A percentile compares a stretch with the other conserved stretches of the same genome.
These are phyloP conservation scores for Hyperoplus immaculatus DNA, from an alignment of 2,797 vertebrate species.

Conservation along the genomic window DNA sequence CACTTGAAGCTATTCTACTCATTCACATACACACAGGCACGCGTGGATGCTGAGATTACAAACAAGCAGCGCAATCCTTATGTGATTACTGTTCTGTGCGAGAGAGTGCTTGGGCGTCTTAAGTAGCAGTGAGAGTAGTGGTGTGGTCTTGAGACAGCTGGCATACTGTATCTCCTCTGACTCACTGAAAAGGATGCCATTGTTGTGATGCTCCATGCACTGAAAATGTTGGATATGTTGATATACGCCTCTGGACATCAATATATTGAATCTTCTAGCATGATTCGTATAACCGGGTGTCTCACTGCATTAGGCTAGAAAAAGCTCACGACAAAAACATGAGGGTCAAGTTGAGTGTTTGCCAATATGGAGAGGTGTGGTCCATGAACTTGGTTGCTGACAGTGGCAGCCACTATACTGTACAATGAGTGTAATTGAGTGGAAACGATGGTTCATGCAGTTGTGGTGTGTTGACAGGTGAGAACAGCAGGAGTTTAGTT, in stretches of 20 bases:
- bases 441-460: slow-evolving; percentile 62
- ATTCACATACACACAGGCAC: slow-evolving; percentile 21
- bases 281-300: not conserved
- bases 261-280: not conserved
- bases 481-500: slow-evolving; percentile 57
- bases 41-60: slow-evolving; percentile 50
- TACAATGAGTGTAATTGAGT: slow-evolving; percentile 59
- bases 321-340: slow-evolving; percentile 16
- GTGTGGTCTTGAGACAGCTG: slow-evolving; percentile 39
- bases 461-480: slow-evolving; percentile 52
- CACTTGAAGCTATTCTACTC: slow-evolving; percentile 41
- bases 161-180: slow-evolving; percentile 5
- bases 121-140: slow-evolving; percentile 45
- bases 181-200: slow-evolving; percentile 20
- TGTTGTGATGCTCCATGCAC: not conserved
- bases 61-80: slow-evolving; percentile 39
- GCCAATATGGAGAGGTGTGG: slow-evolving; percentile 36
- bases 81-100: slow-evolving; percentile 37
- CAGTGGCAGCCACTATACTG: slow-evolving; percentile 31
- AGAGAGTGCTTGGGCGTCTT: slow-evolving; percentile 23
- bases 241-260: not conserved
- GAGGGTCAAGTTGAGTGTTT: slow-evolving; percentile 24
- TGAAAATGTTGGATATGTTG: not conserved
- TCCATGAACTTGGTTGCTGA: slow-evolving; percentile 52
- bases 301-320: not conserved